Conservation (phyloP, 2,888 invertebrate genomes). For the Antheraea yamamai region DNA sequence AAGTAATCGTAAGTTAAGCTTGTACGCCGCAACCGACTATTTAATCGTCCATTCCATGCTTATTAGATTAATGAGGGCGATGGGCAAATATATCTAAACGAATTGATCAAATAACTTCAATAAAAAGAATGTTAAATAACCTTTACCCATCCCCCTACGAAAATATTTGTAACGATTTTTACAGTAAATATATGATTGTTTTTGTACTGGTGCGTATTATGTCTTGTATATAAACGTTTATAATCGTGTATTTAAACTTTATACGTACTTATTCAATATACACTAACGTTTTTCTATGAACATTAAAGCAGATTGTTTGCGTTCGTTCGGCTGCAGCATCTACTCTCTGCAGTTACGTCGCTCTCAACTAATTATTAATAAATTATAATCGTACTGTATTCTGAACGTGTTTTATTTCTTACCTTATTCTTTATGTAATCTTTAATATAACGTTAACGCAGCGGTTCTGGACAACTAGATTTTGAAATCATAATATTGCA, state of each 20-base stretch:
- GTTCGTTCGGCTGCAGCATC: background rate
- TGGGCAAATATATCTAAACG: background rate
- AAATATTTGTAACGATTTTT: conserved; percentile 38
- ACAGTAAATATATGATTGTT: conserved; percentile 29
- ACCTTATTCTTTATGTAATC: background rate
- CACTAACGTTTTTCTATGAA: conserved; percentile 24
- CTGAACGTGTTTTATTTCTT: conserved; percentile 55
- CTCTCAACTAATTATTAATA: conserved; percentile 73
- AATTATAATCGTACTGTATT: conserved; percentile 80
- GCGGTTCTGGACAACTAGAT: no score
- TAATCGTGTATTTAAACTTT: conserved; percentile 36
- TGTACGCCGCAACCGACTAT: conserved; percentile 36
- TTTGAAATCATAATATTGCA: no score
- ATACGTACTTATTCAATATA: conserved; percentile 42
- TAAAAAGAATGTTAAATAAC: background rate
- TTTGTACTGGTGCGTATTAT: conserved; percentile 59
- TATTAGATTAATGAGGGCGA: conserved; percentile 41
- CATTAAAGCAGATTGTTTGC: conserved; percentile 31
- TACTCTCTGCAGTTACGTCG: conserved; percentile 25
- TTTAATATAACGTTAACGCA: no score
- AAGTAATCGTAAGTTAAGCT: conserved; percentile 62
- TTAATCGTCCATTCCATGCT: conserved; percentile 65
- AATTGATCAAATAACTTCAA: no score
- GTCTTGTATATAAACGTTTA: conserved; percentile 52
- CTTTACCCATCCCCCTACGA: background rate